These are phyloP conservation scores for Nothoprocta perdicaria DNA, from an alignment of 2,113 vertebrate species.

Conservation along the genomic window DNA sequence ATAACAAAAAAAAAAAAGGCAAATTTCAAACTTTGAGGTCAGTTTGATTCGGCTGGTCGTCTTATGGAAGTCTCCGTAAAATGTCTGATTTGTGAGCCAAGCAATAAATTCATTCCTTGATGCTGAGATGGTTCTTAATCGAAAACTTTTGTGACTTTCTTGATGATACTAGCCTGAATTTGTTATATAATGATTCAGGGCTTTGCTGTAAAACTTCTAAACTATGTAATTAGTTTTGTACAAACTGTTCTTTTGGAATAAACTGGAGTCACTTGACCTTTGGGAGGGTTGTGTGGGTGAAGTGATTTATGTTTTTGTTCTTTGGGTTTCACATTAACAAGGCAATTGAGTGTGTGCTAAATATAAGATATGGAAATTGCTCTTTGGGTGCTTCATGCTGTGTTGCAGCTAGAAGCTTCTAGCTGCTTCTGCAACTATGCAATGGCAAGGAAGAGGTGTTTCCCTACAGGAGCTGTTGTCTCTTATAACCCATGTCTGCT, in stretches of 20 bases:
- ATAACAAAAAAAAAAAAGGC: too few species aligned
- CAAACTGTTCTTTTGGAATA: slow-evolving; percentile 39
- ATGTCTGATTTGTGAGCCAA: not conserved
- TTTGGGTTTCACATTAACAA: not conserved
- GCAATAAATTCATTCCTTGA: not conserved
- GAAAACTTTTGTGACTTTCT: slow-evolving; percentile 13
- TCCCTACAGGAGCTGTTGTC: not conserved
- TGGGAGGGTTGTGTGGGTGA: not conserved
- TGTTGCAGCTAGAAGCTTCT: not conserved
- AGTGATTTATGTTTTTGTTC: slow-evolving; percentile 35
- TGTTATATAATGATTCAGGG: slow-evolving; percentile 14
- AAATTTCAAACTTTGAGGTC: not conserved
- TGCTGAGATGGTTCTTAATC: not conserved
- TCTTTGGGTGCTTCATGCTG: not conserved
- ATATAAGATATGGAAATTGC: not conserved
- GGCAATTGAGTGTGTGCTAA: not conserved
- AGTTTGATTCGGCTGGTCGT: not conserved
- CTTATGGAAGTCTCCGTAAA: not conserved
- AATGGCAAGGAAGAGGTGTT: not conserved
- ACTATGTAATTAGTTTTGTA: slow-evolving; percentile 18
- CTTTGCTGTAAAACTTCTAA: not conserved
- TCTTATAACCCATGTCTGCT: not conserved
- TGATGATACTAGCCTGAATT: not conserved
- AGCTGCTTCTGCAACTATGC: not conserved
- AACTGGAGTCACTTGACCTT: slow-evolving; percentile 15